Evolutionary conservation across 2,888 invertebrate genomes (phyloP).

Genomic region (Sinodicranocentrus sp.): DNA sequence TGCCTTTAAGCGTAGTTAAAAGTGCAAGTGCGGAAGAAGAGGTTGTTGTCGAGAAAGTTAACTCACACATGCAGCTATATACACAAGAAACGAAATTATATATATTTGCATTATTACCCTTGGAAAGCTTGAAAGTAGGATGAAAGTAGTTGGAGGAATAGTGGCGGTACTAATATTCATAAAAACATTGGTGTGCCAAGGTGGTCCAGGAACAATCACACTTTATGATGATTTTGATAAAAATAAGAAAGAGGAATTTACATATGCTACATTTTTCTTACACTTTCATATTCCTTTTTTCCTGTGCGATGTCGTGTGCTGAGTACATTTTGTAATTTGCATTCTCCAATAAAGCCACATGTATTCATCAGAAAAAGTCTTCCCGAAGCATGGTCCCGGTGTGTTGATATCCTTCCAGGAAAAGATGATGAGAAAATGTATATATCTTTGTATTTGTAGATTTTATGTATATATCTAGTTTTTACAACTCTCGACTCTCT

Average conservation of each 20-base stretch:
- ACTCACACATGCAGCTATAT: neutral
- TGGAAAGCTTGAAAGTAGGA: too few species aligned
- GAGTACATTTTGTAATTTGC: slow-evolving; percentile 53
- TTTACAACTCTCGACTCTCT: too few species aligned
- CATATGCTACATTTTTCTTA: slow-evolving; percentile 18
- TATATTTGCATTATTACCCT: too few species aligned
- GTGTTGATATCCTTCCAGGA: neutral
- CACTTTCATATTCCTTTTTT: slow-evolving; percentile 19
- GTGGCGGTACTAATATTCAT: slow-evolving; percentile 24
- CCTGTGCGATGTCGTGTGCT: too few species aligned
- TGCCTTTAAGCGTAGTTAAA: too few species aligned
- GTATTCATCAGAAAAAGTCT: slow-evolving; percentile 39
- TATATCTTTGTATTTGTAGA: too few species aligned
- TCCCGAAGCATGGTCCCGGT: neutral
- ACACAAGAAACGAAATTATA: too few species aligned
- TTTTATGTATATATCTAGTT: too few species aligned
- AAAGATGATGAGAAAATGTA: too few species aligned
- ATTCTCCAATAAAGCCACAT: slow-evolving; percentile 44
- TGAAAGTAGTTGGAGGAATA: too few species aligned
- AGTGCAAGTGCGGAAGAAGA: too few species aligned
- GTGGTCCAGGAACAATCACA: slow-evolving; percentile 35
- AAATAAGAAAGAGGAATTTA: slow-evolving; percentile 33
- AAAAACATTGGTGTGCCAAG: neutral
- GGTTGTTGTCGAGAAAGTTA: too few species aligned
- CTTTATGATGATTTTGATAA: slow-evolving; percentile 59